Percentiles rank a stretch among this genome's conserved stretches.
Conservation (phyloP, 2,797 vertebrate species). For the Allobates femoralis region DNA sequence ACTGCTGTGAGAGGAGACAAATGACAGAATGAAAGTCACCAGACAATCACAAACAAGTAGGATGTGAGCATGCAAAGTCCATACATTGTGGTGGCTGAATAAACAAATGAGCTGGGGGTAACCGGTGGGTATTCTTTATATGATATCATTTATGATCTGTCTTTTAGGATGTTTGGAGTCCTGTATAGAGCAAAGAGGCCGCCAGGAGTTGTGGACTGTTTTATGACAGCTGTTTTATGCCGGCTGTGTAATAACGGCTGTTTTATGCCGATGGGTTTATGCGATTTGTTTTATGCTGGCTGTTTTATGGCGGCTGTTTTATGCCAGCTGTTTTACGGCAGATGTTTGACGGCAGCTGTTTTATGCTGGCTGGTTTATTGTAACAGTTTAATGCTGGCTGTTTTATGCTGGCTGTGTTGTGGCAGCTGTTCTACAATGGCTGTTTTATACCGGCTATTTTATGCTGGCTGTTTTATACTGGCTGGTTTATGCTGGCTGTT, state of each 20-base stretch:
- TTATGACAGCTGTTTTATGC: neutral
- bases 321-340: too few relatives aligned
- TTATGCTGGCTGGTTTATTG: too few relatives aligned
- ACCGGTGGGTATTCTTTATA: neutral
- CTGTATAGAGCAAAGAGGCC: neutral
- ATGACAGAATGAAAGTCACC: conserved; percentile 44
- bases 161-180: neutral
- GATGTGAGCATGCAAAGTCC: neutral
- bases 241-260: neutral
- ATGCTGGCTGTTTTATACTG: neutral
- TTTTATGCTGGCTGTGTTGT: neutral
- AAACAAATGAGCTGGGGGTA: neutral
- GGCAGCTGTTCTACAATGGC: neutral
- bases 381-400: neutral
- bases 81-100: neutral
- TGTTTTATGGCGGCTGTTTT: neutral
- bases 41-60: conserved; percentile 1
- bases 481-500: neutral
- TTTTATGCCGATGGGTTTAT: neutral
- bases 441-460: neutral
- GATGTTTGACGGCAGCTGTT: neutral
- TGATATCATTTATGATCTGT: neutral
- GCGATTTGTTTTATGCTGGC: neutral
- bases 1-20: conserved; percentile 55
- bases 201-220: neutral